Base-by-base conservation (phyloP, 2,797 vertebrate species). In the Sebastes goodei region DNA sequence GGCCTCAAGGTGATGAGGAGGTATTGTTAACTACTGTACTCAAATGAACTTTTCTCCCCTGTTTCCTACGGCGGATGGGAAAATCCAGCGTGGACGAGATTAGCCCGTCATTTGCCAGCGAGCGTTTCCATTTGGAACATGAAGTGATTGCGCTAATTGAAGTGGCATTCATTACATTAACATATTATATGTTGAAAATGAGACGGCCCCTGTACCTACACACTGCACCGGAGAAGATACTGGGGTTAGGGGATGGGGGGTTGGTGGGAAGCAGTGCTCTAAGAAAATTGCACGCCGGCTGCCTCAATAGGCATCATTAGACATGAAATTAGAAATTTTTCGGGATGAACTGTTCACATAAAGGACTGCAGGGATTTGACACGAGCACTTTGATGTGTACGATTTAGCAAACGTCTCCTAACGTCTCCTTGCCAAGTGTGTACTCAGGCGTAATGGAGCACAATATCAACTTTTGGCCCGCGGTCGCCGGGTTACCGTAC, bases 1-100 rank as follows among this genome's bases (percentile, higher is more conserved):
- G 92, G 93, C 93, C 94, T 91, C 42, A 92, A 95, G 94, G 93
- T 95, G 93, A 93, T 89, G 93, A 91, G 85, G 83, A 93, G 90
- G 90, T 92, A 92, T 94, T 94, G 91, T 95, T 93, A 87, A 89
- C 89, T 86, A 92, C 94, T 92, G 92, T 92, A 90, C 89, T 86
- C 82, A 87, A 86, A 92, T 91, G 92, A 93, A 94, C 92, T 94
- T 91, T 91, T 90, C 82, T 74, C 80, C 84, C 81, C 74, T 38
- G 76, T 65, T 33, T 83, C 87, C 84, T 84, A 35, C 42, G 74
- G 88, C 86, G 8, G 86, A 14, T 74, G 70, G 71, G 66, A 56
- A 77, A 87, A 90, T 93, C 87, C 84, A 74, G 85, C 73, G 49
- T 66, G 85, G 76, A 80, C 14, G 46, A 91, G 93, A 93, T 93